Base-by-base conservation (phyloP, 2,797 vertebrate species). In the Phyllotis vaccarum region DNA sequence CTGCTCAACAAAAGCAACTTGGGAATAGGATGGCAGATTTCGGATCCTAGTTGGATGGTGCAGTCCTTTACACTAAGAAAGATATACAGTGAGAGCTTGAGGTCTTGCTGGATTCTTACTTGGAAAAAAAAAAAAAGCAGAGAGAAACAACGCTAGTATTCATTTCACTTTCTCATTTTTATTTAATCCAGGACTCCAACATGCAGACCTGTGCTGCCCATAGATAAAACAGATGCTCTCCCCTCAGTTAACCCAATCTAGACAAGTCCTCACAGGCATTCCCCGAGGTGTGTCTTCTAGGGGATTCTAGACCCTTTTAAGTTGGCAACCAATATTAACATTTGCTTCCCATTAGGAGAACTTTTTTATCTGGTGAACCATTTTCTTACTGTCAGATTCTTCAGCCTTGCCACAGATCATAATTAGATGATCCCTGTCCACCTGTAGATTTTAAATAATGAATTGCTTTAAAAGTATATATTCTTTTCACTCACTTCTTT, bases 401-500 rank as follows among this genome's bases (percentile, higher is more conserved):
- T 78, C 34, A 83, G 24, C 12, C 16, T 86, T 34, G n/a, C 10
- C 19, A 70, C 22, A 56, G 70, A n/a, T 80, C 58, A 82, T 76
- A 89, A 79, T 87, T 83, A 91, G 31, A 13, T 2, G 3, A 56
- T 49, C 16, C 24, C 27, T 49, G 12, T 70, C 17, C 58, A 29
- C 9, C 19, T 72, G 21, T 5, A 16, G 31, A 6, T 81, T n/a
- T 83, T 91, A 76, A 93, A 83, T 79, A 64, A 92, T 62, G 34
- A n/a, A 86, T 46, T 92, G 12, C 29, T 66, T 9, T 78, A 81
- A 29, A 40, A 8, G 66, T 24, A 40, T 24, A 78, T 4, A 68
- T n/a, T 58, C 54, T 94, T 29, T 16, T 29, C 79, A 62, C 24
- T 91, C 70, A 93, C 2, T 43, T 87, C 27, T 83, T 95, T 80